Conservation (phyloP, 2,888 invertebrate genomes). For the Napeogenes inachia region DNA sequence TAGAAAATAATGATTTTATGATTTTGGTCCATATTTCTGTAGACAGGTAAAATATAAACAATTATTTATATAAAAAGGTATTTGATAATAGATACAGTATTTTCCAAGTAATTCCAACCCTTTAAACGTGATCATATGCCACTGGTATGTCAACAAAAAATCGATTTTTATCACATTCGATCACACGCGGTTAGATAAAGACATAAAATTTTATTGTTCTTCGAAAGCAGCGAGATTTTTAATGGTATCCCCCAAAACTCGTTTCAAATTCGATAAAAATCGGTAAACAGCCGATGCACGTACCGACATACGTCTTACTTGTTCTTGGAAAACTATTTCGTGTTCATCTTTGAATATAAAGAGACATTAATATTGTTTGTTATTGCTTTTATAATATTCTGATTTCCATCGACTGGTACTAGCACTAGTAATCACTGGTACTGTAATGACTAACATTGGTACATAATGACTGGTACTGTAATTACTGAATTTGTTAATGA, state of each 20-base stretch:
- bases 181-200: slow-evolving; percentile 46
- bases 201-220: slow-evolving; percentile 58
- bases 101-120: slow-evolving; percentile 9
- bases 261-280: slow-evolving; percentile 50
- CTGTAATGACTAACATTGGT: too few relatives aligned
- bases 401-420: slow-evolving; percentile 31
- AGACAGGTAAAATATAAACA: too few relatives aligned
- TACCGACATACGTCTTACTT: slow-evolving; percentile 31
- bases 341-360: slow-evolving; percentile 40
- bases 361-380: slow-evolving; percentile 39
- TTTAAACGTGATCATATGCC: slow-evolving; percentile 35
- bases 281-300: slow-evolving; percentile 47
- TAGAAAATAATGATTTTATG: too few relatives aligned
- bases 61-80: too few relatives aligned
- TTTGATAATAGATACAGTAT: too few relatives aligned
- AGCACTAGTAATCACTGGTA: too few relatives aligned
- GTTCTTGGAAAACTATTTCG: slow-evolving; percentile 38
- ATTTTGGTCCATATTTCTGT: too few relatives aligned
- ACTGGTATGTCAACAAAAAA: slow-evolving; percentile 30
- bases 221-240: slow-evolving; percentile 46
- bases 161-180: slow-evolving; percentile 42
- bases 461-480: too few relatives aligned
- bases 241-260: slow-evolving; percentile 43
- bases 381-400: slow-evolving; percentile 43
- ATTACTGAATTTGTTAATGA: too few relatives aligned